Conservation (phyloP, 2,113 vertebrate genomes). For the Artemisiospiza belli region DNA sequence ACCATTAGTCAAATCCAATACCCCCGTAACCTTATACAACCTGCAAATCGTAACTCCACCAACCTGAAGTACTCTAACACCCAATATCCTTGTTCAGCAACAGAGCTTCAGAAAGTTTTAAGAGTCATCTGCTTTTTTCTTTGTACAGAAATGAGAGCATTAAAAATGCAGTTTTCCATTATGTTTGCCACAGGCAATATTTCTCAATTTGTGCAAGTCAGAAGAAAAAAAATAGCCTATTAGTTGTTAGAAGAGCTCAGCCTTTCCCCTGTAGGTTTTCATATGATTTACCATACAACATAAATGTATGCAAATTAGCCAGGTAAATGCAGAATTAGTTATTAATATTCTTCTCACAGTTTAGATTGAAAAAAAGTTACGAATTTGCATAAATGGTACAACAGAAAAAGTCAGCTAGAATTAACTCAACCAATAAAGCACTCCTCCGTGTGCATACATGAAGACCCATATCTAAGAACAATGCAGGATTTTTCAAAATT, state of each 20-base stretch:
- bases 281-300: slow-evolving; percentile 64
- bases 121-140: slow-evolving; percentile 64
- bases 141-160: slow-evolving; percentile 70
- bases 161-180: slow-evolving; percentile 78
- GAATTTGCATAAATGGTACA: slow-evolving; percentile 70
- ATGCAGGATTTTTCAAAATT: background rate
- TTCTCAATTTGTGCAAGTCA: slow-evolving; percentile 75
- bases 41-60: slow-evolving; percentile 34
- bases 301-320: slow-evolving; percentile 72
- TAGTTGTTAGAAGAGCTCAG: slow-evolving; percentile 66
- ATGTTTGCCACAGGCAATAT: slow-evolving; percentile 73
- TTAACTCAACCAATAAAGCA: slow-evolving; percentile 79
- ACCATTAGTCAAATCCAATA: slow-evolving; percentile 16
- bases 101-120: slow-evolving; percentile 56
- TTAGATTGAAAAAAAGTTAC: slow-evolving; percentile 61
- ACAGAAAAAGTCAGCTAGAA: slow-evolving; percentile 77
- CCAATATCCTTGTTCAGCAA: slow-evolving; percentile 21
- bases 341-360: slow-evolving; percentile 74
- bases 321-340: slow-evolving; percentile 68
- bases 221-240: slow-evolving; percentile 74
- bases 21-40: slow-evolving; percentile 20
- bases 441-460: background rate
- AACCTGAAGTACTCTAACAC: slow-evolving; percentile 36
- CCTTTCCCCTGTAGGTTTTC: slow-evolving; percentile 64
- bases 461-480: background rate